These are phyloP conservation scores for Chloroclystis v-ata DNA, from an alignment of 2,888 invertebrate genomes.

Conservation along the genomic window DNA sequence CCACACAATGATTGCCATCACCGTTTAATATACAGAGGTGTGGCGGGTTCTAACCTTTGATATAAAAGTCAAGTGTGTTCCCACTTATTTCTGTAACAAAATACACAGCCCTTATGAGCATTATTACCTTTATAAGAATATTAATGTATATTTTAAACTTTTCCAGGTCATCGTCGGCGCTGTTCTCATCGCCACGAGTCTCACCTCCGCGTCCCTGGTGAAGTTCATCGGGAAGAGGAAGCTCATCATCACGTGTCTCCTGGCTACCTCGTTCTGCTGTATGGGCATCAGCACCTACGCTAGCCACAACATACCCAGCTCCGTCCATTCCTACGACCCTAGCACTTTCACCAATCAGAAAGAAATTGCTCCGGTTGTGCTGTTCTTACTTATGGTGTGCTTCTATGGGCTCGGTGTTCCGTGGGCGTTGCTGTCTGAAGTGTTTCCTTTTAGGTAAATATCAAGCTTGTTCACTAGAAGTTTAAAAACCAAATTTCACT, in stretches of 20 bases:
- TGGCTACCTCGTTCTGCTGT: conserved; percentile 51
- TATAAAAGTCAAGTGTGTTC: no score
- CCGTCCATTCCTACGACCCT: conserved; percentile 60
- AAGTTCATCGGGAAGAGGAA: conserved; percentile 63
- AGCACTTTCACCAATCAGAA: conserved; percentile 59
- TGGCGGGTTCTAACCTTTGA: no score
- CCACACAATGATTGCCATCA: no score
- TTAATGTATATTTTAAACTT: no score
- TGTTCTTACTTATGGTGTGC: conserved; percentile 60
- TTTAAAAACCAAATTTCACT: no score
- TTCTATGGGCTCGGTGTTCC: conserved; percentile 68
- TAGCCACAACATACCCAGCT: conserved; percentile 34
- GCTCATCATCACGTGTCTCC: conserved; percentile 51
- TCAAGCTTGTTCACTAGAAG: no score
- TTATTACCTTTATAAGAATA: no score
- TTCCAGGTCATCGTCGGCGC: conserved; percentile 59
- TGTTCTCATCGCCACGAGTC: conserved; percentile 53
- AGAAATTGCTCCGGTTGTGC: conserved; percentile 56
- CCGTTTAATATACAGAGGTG: no score
- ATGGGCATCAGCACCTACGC: conserved; percentile 58
- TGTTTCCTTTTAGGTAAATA: conserved; percentile 76
- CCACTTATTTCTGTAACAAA: no score
- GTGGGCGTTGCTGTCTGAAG: conserved; percentile 78
- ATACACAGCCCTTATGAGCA: no score
- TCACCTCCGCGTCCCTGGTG: conserved; percentile 57